Percentiles rank a stretch among this genome's conserved stretches.
phyloP scores from a whole-genome alignment of 2,113 vertebrate genomes.

The Brachionichthys hirsutus region DNA sequence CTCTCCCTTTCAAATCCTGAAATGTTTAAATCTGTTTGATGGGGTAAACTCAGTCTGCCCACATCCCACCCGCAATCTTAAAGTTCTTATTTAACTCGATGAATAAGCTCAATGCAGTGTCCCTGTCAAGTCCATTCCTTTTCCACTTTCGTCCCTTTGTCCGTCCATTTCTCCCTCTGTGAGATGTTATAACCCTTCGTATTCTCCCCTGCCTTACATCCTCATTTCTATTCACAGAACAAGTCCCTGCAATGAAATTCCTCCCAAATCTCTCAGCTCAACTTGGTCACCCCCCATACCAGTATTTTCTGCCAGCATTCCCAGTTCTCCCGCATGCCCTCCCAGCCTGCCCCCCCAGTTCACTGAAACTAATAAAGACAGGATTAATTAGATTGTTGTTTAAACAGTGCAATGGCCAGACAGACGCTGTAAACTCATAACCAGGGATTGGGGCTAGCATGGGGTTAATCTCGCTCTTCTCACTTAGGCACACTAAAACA shows the following conservation, averaged over 20 bases:
- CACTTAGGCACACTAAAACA: conserved; percentile 77
- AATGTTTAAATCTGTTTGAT: conserved; percentile 29
- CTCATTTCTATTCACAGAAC: conserved; percentile 64
- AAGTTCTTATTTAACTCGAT: conserved; percentile 32
- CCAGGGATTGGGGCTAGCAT: conserved; percentile 88
- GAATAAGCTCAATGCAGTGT: conserved; percentile 37
- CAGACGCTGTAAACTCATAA: conserved; percentile 93
- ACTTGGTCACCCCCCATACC: conserved; percentile 64
- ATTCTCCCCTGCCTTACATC: conserved; percentile 49
- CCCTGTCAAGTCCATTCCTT: conserved; percentile 30
- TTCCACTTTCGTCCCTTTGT: conserved; percentile 53
- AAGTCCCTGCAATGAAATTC: conserved; percentile 70
- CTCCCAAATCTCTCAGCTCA: conserved; percentile 73
- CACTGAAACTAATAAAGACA: conserved; percentile 91
- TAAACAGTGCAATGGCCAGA: conserved; percentile 88
- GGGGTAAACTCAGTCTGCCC: conserved; percentile 24
- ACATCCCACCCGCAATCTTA: conserved; percentile 36
- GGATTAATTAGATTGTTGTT: conserved; percentile 95
- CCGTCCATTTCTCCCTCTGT: conserved; percentile 41
- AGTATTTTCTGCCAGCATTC: conserved; percentile 80
- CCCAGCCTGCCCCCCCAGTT: conserved; percentile 76
- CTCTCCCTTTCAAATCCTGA: conserved; percentile 12
- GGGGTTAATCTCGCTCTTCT: conserved; percentile 87
- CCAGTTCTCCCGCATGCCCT: conserved; percentile 76
- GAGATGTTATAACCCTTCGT: conserved; percentile 42